Conservation (phyloP, 2,113 vertebrate species). For the Crotalus tigris region DNA sequence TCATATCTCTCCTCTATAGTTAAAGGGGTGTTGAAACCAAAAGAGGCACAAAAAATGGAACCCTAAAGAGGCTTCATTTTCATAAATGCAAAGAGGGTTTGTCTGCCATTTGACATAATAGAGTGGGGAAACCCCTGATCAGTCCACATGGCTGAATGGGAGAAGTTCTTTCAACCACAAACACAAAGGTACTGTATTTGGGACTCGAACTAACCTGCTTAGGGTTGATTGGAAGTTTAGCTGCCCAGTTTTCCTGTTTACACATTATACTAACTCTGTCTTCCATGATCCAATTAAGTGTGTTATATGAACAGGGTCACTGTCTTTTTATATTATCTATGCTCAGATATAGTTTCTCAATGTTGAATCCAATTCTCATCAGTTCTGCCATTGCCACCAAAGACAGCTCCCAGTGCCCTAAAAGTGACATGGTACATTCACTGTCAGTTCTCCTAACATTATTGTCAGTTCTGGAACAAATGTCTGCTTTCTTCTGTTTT, state of each 20-base stretch:
- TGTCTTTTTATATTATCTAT: background rate
- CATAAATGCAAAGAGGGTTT: background rate
- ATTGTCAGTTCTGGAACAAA: background rate
- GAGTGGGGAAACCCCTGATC: background rate
- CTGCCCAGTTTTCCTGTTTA: background rate
- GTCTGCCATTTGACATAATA: background rate
- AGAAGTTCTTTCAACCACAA: background rate
- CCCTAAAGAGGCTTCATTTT: background rate
- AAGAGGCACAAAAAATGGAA: background rate
- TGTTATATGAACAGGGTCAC: background rate
- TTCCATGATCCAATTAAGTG: background rate
- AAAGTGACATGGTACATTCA: background rate
- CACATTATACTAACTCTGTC: background rate
- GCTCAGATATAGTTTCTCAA: background rate
- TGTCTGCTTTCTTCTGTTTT: background rate
- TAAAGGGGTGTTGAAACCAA: background rate
- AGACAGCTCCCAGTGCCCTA: background rate
- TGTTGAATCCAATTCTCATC: background rate
- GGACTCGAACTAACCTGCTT: background rate
- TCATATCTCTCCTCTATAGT: background rate
- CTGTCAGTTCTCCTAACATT: constrained; percentile 17
- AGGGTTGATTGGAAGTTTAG: background rate
- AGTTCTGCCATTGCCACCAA: background rate
- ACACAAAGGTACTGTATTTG: background rate
- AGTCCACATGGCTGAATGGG: background rate